These are phyloP conservation scores for Anoplius nigerrimus DNA, from an alignment of 2,888 invertebrate species.

Conservation along the genomic window DNA sequence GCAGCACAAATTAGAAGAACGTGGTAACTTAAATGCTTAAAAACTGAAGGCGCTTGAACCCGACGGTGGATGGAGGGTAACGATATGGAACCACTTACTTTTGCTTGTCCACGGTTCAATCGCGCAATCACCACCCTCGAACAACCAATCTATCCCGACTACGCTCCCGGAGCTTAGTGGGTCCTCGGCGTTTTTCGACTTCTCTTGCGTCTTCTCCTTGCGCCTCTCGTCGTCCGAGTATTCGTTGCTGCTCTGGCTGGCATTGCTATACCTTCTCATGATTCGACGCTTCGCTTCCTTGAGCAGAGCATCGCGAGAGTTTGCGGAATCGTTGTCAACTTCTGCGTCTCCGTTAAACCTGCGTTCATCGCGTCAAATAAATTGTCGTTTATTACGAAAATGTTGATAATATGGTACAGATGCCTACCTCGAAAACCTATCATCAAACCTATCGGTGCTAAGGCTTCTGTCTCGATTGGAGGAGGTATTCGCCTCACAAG, in stretches of 20 bases:
- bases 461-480: constrained; percentile 67
- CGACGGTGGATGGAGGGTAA: background rate
- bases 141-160: constrained; percentile 81
- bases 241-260: constrained; percentile 72
- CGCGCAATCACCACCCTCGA: constrained; percentile 74
- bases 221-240: constrained; percentile 66
- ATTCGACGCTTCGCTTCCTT: constrained; percentile 61
- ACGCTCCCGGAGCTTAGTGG: constrained; percentile 75
- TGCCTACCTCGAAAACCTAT: constrained; percentile 67
- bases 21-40: constrained; percentile 23
- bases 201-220: constrained; percentile 59
- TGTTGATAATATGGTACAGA: background rate
- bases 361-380: background rate
- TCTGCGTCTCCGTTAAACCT: constrained; percentile 68
- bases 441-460: constrained; percentile 65
- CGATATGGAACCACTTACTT: constrained; percentile 60
- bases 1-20: constrained; percentile 67
- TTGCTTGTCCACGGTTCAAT: constrained; percentile 69
- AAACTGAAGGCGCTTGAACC: background rate
- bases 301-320: constrained; percentile 70
- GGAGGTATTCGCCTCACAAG: constrained; percentile 55
- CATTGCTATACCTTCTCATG: constrained; percentile 69
- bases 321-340: constrained; percentile 68
- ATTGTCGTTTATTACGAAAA: background rate
- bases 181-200: constrained; percentile 66